phyloP scores from a whole-genome alignment of 1,140 invertebrate species.

The Tetragnatha versicolor region DNA sequence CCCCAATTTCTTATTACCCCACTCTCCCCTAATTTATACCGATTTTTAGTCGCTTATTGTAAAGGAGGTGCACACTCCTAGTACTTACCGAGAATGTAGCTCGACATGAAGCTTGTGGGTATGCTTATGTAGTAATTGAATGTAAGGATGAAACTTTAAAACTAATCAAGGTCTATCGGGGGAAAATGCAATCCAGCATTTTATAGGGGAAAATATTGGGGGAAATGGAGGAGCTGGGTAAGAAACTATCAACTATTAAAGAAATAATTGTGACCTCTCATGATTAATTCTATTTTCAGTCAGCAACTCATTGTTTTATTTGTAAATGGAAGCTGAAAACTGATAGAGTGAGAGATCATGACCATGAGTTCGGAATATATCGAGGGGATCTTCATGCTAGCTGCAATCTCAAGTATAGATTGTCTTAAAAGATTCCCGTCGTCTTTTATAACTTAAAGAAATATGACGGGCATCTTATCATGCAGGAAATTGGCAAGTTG shows the following conservation, averaged over 20 bases:
- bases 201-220: not conserved
- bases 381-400: not conserved
- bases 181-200: not conserved
- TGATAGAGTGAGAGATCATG: not conserved
- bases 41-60: not conserved
- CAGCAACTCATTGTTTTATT: not conserved
- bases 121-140: not conserved
- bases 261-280: not conserved
- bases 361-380: not conserved
- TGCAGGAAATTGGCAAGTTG: not conserved
- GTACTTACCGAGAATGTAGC: not conserved
- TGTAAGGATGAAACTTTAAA: not conserved
- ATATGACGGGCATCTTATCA: slow-evolving; percentile 6
- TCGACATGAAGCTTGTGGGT: not conserved
- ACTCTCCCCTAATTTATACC: too few species aligned
- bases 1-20: too few species aligned
- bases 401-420: not conserved
- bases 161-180: not conserved
- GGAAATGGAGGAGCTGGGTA: not conserved
- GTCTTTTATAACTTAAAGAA: slow-evolving; percentile 5
- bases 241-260: too few species aligned
- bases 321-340: not conserved
- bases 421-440: not conserved
- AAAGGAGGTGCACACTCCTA: not conserved
- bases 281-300: not conserved